Conservation (phyloP, 37 sponge, comb jelly and placozoan genomes). For the Spongilla lacustris region DNA sequence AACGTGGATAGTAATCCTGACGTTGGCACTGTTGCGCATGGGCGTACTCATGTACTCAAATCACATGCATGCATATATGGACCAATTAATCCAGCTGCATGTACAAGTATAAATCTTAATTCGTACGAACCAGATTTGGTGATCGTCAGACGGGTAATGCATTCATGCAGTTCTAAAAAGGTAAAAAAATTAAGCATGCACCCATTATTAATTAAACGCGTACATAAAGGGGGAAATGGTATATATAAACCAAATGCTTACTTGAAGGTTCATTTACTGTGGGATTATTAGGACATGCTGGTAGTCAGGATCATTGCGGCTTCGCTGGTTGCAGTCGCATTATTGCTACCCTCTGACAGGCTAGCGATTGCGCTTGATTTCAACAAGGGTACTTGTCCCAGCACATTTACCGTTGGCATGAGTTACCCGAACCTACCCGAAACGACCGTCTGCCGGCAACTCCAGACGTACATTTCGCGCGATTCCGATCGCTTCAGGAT, state of each 20-base stretch:
- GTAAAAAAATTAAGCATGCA: no score
- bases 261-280: background rate
- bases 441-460: slow-evolving; percentile 59
- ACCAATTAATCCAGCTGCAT: no score
- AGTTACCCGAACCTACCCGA: slow-evolving; percentile 67
- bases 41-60: no score
- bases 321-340: background rate
- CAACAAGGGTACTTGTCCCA: slow-evolving; percentile 24
- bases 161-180: no score
- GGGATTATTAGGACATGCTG: background rate
- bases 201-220: no score
- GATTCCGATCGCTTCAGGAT: slow-evolving; percentile 55
- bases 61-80: no score
- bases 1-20: no score
- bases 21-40: no score
- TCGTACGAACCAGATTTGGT: no score
- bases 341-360: background rate
- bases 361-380: slow-evolving; percentile 4
- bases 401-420: slow-evolving; percentile 23
- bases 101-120: no score
- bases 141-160: no score
- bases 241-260: background rate
- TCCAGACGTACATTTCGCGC: slow-evolving; percentile 42
- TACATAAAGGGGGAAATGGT: no score
- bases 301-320: background rate